Conservation (phyloP, 2,113 vertebrate species). For the Vulpes vulpes region DNA sequence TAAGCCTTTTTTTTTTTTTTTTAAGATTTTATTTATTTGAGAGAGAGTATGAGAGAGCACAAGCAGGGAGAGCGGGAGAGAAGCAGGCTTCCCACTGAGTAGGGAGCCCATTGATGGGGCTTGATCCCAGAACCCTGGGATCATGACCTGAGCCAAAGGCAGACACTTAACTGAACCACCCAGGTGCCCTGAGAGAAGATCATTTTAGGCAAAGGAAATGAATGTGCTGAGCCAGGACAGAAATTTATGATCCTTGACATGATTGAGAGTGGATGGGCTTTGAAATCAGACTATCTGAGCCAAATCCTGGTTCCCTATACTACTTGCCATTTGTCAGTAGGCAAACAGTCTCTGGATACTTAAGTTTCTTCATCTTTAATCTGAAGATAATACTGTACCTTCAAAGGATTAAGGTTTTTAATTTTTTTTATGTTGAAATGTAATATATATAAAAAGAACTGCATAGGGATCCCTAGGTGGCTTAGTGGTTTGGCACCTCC, state of each 20-base stretch:
- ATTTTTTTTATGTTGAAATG: not conserved
- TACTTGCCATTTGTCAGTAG: not conserved
- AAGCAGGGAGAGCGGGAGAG: not conserved
- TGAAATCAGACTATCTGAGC: not conserved
- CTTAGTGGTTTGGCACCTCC: too few species aligned
- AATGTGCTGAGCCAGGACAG: not conserved
- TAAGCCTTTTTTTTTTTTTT: not conserved
- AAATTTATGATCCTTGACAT: not conserved
- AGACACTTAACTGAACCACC: not conserved
- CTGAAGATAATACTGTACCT: not conserved
- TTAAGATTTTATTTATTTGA: not conserved
- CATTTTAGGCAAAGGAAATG: conserved; percentile 27
- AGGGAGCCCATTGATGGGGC: not conserved
- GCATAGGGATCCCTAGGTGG: not conserved
- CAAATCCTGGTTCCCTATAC: not conserved
- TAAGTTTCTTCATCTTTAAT: conserved; percentile 11
- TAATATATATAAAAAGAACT: not conserved
- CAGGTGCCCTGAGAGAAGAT: not conserved
- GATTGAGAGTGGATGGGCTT: not conserved
- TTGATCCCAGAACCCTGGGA: not conserved
- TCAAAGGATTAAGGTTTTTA: not conserved
- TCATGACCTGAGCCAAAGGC: not conserved
- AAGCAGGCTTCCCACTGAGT: not conserved
- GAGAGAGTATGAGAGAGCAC: not conserved
- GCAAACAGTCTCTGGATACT: not conserved